Conservation (phyloP, 1,140 invertebrate species). For the Zophobas atratus region DNA sequence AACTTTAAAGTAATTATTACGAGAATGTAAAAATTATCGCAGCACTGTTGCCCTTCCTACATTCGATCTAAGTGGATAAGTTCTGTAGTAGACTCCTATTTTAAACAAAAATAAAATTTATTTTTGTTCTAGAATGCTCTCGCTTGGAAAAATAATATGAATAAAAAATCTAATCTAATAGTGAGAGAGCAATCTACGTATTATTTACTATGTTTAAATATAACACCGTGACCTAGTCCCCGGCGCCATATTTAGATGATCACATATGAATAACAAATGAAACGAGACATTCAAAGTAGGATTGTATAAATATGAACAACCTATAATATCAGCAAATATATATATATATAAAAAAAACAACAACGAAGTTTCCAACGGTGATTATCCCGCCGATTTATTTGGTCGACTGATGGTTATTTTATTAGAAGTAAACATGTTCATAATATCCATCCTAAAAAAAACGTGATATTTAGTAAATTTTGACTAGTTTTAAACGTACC, state of each 20-base stretch:
- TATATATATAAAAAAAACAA: background rate
- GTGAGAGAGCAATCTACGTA: too few species aligned
- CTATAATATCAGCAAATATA: too few species aligned
- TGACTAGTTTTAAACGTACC: constrained; percentile 68
- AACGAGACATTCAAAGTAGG: too few species aligned
- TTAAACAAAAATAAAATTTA: constrained; percentile 18
- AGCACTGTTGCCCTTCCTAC: constrained; percentile 10
- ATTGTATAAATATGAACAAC: too few species aligned
- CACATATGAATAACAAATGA: too few species aligned
- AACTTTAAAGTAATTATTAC: background rate
- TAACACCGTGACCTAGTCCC: too few species aligned
- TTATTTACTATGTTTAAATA: too few species aligned
- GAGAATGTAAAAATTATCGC: constrained; percentile 1
- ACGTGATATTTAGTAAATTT: constrained; percentile 12
- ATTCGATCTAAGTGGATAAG: background rate
- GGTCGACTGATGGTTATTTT: constrained; percentile 63
- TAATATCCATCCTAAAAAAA: constrained; percentile 60
- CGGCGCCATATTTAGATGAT: too few species aligned
- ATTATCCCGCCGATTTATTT: constrained; percentile 64
- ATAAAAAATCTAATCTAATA: too few species aligned
- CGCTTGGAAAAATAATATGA: too few species aligned
- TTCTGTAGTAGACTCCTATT: constrained; percentile 7
- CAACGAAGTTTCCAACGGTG: background rate
- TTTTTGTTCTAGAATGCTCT: background rate
- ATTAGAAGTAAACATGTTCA: constrained; percentile 64